A percentile compares a stretch with the other conserved stretches of the same genome.
Conservation (phyloP, 1,140 invertebrate species). For the Magallana ariakensis region DNA sequence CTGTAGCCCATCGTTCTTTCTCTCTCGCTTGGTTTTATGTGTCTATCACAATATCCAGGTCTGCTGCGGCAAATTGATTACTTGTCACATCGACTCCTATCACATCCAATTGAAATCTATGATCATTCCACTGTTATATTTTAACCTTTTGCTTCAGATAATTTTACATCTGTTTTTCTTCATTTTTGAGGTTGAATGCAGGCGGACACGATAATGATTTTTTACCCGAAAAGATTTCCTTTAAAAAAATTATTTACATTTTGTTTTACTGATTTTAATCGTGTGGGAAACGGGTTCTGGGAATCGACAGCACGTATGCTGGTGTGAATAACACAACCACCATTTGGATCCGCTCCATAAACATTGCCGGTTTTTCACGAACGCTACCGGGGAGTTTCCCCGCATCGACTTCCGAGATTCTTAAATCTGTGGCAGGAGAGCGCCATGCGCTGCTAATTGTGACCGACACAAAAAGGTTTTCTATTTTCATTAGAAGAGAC, state of each 20-base stretch:
- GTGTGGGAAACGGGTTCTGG: slow-evolving; percentile 23
- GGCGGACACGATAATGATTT: slow-evolving; percentile 39
- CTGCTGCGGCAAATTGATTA: slow-evolving; percentile 50
- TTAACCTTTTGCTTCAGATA: slow-evolving; percentile 34
- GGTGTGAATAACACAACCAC: neutral
- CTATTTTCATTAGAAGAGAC: slow-evolving; percentile 53
- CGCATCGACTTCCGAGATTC: slow-evolving; percentile 20
- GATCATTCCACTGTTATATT: slow-evolving; percentile 14
- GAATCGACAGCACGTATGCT: neutral
- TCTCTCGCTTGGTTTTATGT: slow-evolving; percentile 48
- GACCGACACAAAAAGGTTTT: slow-evolving; percentile 51
- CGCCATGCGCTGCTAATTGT: slow-evolving; percentile 34
- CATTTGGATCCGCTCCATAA: slow-evolving; percentile 5
- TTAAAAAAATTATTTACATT: slow-evolving; percentile 4
- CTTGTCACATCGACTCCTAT: slow-evolving; percentile 45
- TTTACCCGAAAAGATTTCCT: neutral
- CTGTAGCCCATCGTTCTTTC: slow-evolving; percentile 42
- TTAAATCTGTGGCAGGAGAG: slow-evolving; percentile 2
- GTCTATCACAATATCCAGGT: slow-evolving; percentile 51
- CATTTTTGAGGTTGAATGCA: slow-evolving; percentile 29
- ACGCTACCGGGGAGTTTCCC: slow-evolving; percentile 32
- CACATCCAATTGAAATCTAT: slow-evolving; percentile 40
- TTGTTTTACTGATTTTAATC: slow-evolving; percentile 24
- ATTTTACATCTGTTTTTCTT: slow-evolving; percentile 30
- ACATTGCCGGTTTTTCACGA: slow-evolving; percentile 38